Conservation (phyloP, 2,797 vertebrate species). For the Morus bassanus region DNA sequence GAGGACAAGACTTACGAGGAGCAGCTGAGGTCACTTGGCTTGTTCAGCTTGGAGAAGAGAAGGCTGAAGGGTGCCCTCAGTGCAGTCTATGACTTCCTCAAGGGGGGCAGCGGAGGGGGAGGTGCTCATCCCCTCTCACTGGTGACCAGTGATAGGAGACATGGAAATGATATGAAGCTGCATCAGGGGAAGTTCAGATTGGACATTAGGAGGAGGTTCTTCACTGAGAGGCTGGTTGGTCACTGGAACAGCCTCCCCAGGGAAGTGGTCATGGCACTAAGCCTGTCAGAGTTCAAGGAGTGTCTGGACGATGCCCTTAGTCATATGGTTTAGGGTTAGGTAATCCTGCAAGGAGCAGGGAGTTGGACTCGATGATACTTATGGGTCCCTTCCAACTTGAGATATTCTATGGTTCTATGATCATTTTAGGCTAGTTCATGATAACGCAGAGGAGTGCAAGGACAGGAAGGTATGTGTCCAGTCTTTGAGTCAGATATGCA, state of each 20-base stretch:
- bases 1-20: too few relatives aligned
- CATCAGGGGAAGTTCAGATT: background rate
- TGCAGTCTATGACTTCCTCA: background rate
- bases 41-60: background rate
- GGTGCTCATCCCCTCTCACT: background rate
- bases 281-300: background rate
- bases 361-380: background rate
- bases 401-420: background rate
- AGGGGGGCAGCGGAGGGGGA: background rate
- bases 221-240: background rate
- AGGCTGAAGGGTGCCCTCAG: background rate
- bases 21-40: too few relatives aligned
- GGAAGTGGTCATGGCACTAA: background rate
- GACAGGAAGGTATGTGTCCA: background rate
- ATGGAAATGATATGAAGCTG: background rate
- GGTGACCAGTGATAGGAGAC: background rate
- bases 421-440: background rate
- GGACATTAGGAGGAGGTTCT: background rate
- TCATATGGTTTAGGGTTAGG: background rate
- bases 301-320: background rate
- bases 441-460: background rate
- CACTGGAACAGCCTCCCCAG: background rate
- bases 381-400: background rate
- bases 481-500: background rate
- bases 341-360: background rate